Base-by-base conservation (phyloP, 2,113 vertebrate genomes). In the Calypte anna region DNA sequence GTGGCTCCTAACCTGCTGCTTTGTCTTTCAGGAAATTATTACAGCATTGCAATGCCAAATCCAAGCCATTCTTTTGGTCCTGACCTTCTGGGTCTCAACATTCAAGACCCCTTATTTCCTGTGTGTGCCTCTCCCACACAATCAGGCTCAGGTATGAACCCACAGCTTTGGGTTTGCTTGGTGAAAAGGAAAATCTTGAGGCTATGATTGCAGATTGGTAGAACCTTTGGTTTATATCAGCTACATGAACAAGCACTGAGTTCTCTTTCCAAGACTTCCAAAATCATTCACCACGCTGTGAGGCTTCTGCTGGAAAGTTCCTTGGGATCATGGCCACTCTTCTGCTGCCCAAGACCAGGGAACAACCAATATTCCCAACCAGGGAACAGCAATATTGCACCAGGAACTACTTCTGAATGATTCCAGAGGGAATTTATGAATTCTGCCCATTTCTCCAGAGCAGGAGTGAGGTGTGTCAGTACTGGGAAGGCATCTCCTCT, bases 1-100 rank as follows among this genome's bases (percentile, higher is more conserved):
- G 63, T 12, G 6, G 9, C 8, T 78, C 38, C 8, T 25, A 31
- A 55, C 2, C 0, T 9, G 3, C 12, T 19, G 5, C 2, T 2
- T 0, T 8, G 4, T 20, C 12, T 58, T 81, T 86, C 69, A 87
- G 38, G 27, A 87, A 87, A 10, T 59, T 11, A n/a, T 30, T 74
- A 25, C 7, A 54, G 9, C 5, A 22, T 22, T 53, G 27, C 20
- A 76, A 2, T 21, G 25, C 33, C 62, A 61, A 59, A 43, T 10
- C 28, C 28, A 48, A 88, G 5, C 22, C 30, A 21, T 7, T 36
- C 16, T 63, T 87, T 64, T 27, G 9, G 19, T 38, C 21, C 18
- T 55, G 28, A 53, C 12, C 22, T 38, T 91, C 24, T 12, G 2
- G 27, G 4, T 43, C 4, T 79, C 66, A 30, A 8, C 10, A 33